A percentile compares a stretch with the other conserved stretches of the same genome.
phyloP scores from a whole-genome alignment of 2,888 invertebrate genomes.

The Microctonus aethiopoides region DNA sequence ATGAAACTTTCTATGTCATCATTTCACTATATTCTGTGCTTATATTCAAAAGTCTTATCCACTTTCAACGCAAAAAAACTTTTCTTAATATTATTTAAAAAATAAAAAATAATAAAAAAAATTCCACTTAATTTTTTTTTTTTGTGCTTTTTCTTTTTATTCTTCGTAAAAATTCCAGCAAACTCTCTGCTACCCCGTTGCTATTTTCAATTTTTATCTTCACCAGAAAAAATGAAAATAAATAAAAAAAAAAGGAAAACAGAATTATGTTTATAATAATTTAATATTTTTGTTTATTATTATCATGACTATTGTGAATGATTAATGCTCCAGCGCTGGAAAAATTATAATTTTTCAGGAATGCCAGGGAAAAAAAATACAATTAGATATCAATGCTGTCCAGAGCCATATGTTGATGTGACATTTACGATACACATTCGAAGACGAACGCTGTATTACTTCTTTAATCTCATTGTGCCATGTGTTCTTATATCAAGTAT shows the following conservation, averaged over 20 bases:
- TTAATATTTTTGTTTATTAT: background rate
- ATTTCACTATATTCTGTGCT: background rate
- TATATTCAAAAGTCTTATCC: constrained; percentile 25
- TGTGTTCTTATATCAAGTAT: constrained; percentile 98
- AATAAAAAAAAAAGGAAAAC: background rate
- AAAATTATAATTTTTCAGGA: constrained; percentile 70
- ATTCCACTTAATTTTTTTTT: background rate
- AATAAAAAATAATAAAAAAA: constrained; percentile 1
- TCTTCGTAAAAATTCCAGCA: too few relatives aligned
- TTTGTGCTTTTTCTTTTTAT: background rate
- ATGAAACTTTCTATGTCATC: constrained; percentile 27
- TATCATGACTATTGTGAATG: background rate
- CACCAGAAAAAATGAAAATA: too few relatives aligned
- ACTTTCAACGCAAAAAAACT: constrained; percentile 16
- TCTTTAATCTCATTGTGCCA: constrained; percentile 99
- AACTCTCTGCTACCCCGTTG: too few relatives aligned
- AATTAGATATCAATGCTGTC: constrained; percentile 91
- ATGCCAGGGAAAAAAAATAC: constrained; percentile 93
- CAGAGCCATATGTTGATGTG: constrained; percentile 94
- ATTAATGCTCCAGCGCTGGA: constrained; percentile 36
- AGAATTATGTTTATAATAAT: background rate
- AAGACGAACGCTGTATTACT: constrained; percentile 96
- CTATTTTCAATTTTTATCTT: too few relatives aligned
- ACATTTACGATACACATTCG: constrained; percentile 97
- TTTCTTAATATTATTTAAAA: constrained; percentile 9